A percentile compares a stretch with the other conserved stretches of the same genome.
Conservation (phyloP, 2,797 vertebrate species). For the Gadopsis marmoratus region DNA sequence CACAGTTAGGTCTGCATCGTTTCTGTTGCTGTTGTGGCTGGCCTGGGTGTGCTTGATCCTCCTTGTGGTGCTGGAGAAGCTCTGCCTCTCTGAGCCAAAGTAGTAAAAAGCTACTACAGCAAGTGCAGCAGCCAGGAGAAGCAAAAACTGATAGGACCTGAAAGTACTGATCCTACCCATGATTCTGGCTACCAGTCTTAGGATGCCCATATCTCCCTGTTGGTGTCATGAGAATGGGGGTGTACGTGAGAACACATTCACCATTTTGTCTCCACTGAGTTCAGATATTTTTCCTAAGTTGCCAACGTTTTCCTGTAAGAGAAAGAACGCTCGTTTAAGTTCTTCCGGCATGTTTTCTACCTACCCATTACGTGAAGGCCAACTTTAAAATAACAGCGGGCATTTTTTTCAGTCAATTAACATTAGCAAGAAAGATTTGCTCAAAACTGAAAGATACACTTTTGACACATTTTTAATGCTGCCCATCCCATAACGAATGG, state of each 20-base stretch:
- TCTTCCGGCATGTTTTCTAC: no score
- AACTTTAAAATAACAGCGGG: not conserved
- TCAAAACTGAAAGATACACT: not conserved
- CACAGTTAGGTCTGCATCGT: conserved; percentile 83
- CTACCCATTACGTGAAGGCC: not conserved
- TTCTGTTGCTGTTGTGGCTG: conserved; percentile 83
- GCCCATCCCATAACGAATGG: not conserved
- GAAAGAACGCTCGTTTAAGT: conserved; percentile 15
- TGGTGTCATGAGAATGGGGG: conserved; percentile 59
- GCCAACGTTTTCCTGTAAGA: conserved; percentile 57
- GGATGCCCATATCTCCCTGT: conserved; percentile 78
- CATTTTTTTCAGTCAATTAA: not conserved
- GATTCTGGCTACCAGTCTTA: conserved; percentile 74
- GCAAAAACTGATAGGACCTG: conserved; percentile 89
- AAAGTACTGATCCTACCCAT: conserved; percentile 88
- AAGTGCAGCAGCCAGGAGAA: conserved; percentile 88
- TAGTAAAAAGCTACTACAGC: conserved; percentile 95
- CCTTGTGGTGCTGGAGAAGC: conserved; percentile 94
- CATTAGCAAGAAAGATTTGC: not conserved
- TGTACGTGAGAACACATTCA: conserved; percentile 22
- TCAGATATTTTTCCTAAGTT: not conserved
- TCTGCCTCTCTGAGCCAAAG: conserved; percentile 91
- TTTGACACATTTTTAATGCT: no score
- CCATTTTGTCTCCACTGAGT: conserved; percentile 39
- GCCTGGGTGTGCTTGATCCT: conserved; percentile 89